Base-by-base conservation (phyloP, 2,888 invertebrate species). In the Lasius fuliginosus region DNA sequence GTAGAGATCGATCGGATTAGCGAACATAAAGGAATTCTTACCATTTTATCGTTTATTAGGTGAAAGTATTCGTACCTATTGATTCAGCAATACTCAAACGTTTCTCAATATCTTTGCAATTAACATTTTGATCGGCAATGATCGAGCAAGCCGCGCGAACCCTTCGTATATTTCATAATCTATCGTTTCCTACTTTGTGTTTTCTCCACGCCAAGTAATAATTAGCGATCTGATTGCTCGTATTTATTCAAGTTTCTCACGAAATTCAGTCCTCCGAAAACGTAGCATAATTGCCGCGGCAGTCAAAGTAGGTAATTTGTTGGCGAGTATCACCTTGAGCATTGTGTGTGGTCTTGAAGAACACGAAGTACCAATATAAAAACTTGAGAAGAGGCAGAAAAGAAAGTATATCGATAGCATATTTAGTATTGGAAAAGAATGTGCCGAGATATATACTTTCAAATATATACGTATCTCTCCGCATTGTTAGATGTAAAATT, bases 61-160 rank as follows among this genome's bases (percentile, higher is more conserved):
- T 58, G 77, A 77, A 77, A 69, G 71, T 77, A 58, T 42, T 9
- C 30, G 56, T 30, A 30, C 40, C 58, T 15, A 77, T 58, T 36
- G 56, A 56, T 56, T 42, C 58, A 69, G 58, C 27, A 69, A 69
- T 77, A 58, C 56, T 18, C 71, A 30, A 42, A 33, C 30, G 27
- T 69, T 77, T 69, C 69, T 69, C 77, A 58, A 77, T 77, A 49
- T 64, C 23, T 33, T 69, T 56, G 56, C 68, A 69, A 77, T 69
- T 71, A 77, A 69, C 77, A 77, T 77, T 30, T 23, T 23, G 77
- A 56, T 49, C 33, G 75, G 36, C 60, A 58, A 73, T 56, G 8
- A 73, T 73, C 60, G 73, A 18, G 73, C 30, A 46, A 42, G 42
- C 53, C 42, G 15, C 30, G 49, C 33, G 65, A n/a, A 33, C 46